Evolutionary conservation across 1,140 invertebrate genomes (phyloP).

Genomic region (Zaprionus tsacasi): DNA sequence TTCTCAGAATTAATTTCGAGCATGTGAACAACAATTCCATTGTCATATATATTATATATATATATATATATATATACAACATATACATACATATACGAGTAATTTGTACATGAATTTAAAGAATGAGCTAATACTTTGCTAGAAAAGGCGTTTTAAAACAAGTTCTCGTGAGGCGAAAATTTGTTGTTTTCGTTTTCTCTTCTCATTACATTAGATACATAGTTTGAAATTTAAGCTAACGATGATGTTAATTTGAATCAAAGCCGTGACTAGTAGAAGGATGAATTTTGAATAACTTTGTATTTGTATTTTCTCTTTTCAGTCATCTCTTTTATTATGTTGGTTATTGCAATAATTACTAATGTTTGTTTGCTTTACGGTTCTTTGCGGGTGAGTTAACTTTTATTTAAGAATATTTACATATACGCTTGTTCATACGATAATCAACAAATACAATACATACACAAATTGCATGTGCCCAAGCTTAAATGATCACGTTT

Average conservation of each 20-base stretch:
- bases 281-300: constrained; percentile 8
- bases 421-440: not conserved
- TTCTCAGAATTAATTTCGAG: not conserved
- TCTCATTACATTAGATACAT: constrained; percentile 22
- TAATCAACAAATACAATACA: not conserved
- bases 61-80: not conserved
- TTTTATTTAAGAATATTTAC: not conserved
- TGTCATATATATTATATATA: constrained; percentile 10
- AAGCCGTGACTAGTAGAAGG: constrained; percentile 22
- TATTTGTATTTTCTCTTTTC: constrained; percentile 15
- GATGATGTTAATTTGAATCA: constrained; percentile 22
- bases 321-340: constrained; percentile 42
- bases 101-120: constrained; percentile 44
- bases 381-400: constrained; percentile 50
- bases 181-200: constrained; percentile 22
- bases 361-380: constrained; percentile 65
- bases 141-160: constrained; percentile 42
- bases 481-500: not conserved
- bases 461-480: not conserved
- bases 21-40: not conserved
- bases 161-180: constrained; percentile 32
- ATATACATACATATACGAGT: constrained; percentile 2
- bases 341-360: constrained; percentile 45
- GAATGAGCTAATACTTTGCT: constrained; percentile 59
- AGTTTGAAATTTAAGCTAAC: constrained; percentile 30